phyloP scores from a whole-genome alignment of 2,888 invertebrate species.

The Phorcus lineatus region DNA sequence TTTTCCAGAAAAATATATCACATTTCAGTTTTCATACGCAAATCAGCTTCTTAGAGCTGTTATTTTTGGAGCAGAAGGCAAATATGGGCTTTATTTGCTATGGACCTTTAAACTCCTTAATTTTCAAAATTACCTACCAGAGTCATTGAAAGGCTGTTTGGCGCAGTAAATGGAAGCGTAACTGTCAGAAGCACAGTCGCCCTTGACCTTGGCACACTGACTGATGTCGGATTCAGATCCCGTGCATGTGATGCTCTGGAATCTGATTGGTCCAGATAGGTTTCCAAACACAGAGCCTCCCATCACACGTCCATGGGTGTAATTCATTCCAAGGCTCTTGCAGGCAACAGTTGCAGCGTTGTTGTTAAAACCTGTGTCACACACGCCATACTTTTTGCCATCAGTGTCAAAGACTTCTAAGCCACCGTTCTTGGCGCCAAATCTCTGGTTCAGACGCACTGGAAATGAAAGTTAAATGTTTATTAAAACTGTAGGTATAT shows the following conservation, averaged over 20 bases:
- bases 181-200: slow-evolving; percentile 46
- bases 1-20: too few species aligned
- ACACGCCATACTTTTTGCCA: slow-evolving; percentile 53
- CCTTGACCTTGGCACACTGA: slow-evolving; percentile 46
- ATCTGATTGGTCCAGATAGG: slow-evolving; percentile 41
- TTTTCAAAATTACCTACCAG: slow-evolving; percentile 35
- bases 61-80: too few species aligned
- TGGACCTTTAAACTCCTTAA: too few species aligned
- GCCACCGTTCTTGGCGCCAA: slow-evolving; percentile 53
- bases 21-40: too few species aligned
- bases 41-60: too few species aligned
- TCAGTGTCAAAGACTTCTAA: slow-evolving; percentile 49
- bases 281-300: slow-evolving; percentile 62
- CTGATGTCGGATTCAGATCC: slow-evolving; percentile 53
- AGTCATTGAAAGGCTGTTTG: slow-evolving; percentile 46
- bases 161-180: slow-evolving; percentile 63
- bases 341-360: slow-evolving; percentile 56
- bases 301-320: slow-evolving; percentile 49
- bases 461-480: slow-evolving; percentile 20
- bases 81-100: too few species aligned
- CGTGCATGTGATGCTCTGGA: slow-evolving; percentile 76
- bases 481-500: not conserved
- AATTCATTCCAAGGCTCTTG: slow-evolving; percentile 44
- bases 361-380: slow-evolving; percentile 50
- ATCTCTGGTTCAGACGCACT: slow-evolving; percentile 55